phyloP scores from a whole-genome alignment of 2,113 vertebrate genomes.

The Gorsachius goisagi region DNA sequence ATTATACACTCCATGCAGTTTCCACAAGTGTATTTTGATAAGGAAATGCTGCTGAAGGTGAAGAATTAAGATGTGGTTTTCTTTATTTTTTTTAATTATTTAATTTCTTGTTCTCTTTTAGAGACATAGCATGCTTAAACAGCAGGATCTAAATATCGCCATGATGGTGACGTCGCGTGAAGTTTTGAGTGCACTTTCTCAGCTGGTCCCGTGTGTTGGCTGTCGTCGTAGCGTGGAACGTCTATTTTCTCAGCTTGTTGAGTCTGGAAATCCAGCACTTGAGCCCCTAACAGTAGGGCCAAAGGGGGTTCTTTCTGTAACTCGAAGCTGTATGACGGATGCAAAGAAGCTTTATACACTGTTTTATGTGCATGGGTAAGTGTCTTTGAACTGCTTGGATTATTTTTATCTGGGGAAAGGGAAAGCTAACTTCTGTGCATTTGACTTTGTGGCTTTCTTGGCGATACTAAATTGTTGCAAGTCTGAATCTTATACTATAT shows the following conservation, averaged over 20 bases:
- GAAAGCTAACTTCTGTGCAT: neutral
- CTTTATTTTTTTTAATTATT: neutral
- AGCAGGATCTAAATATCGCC: slow-evolving; percentile 88
- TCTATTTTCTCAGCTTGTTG: slow-evolving; percentile 93
- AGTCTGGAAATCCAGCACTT: slow-evolving; percentile 91
- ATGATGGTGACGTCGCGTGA: slow-evolving; percentile 94
- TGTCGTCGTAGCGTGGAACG: slow-evolving; percentile 95
- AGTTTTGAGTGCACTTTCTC: slow-evolving; percentile 88
- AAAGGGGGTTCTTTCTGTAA: slow-evolving; percentile 89
- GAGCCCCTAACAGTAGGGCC: slow-evolving; percentile 92
- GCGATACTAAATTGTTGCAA: rapidly evolving
- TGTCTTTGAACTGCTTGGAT: rapidly evolving
- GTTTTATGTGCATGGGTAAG: slow-evolving; percentile 95
- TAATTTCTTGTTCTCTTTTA: slow-evolving; percentile 40
- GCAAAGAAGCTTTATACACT: slow-evolving; percentile 91
- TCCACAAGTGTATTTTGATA: neutral
- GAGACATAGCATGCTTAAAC: slow-evolving; percentile 91
- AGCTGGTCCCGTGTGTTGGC: slow-evolving; percentile 94
- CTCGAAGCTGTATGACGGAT: slow-evolving; percentile 88
- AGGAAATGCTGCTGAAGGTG: neutral
- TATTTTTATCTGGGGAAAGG: neutral
- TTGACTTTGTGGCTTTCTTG: neutral
- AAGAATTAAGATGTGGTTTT: neutral
- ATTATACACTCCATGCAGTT: neutral
- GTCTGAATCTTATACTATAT: rapidly evolving